phyloP scores from a whole-genome alignment of 2,888 invertebrate species.

The Synergus umbraculus region DNA sequence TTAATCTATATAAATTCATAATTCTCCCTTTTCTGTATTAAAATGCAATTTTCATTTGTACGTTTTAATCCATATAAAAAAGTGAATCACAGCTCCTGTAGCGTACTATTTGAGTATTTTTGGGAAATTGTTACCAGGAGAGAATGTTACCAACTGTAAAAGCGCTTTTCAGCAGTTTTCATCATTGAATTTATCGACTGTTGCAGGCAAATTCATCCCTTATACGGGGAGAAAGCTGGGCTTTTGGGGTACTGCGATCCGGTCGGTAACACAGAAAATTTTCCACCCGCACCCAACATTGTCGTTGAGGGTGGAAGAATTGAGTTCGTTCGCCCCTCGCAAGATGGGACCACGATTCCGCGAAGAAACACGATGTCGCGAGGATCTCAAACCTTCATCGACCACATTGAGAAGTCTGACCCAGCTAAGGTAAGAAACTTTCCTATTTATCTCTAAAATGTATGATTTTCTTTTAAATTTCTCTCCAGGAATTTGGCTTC shows the following conservation, averaged over 20 bases:
- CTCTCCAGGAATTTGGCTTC: too few relatives aligned
- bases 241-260: slow-evolving; percentile 74
- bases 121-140: neutral
- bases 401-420: slow-evolving; percentile 71
- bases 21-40: neutral
- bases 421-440: slow-evolving; percentile 69
- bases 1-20: neutral
- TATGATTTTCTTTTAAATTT: neutral
- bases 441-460: neutral
- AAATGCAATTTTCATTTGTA: neutral
- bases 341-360: slow-evolving; percentile 70
- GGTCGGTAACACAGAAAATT: slow-evolving; percentile 74
- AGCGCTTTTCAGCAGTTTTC: neutral
- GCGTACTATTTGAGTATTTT: neutral
- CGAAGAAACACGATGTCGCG: slow-evolving; percentile 69
- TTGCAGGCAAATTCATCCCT: slow-evolving; percentile 76
- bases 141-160: neutral
- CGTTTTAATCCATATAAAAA: too few relatives aligned
- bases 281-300: slow-evolving; percentile 77
- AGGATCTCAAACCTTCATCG: slow-evolving; percentile 70
- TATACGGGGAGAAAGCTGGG: slow-evolving; percentile 76
- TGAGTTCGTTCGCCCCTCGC: slow-evolving; percentile 78
- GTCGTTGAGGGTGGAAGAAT: slow-evolving; percentile 79
- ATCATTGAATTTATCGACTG: slow-evolving; percentile 65
- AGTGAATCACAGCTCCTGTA: too few relatives aligned